Base-by-base conservation (phyloP, 2,888 invertebrate genomes). In the Bimastos eiseni region DNA sequence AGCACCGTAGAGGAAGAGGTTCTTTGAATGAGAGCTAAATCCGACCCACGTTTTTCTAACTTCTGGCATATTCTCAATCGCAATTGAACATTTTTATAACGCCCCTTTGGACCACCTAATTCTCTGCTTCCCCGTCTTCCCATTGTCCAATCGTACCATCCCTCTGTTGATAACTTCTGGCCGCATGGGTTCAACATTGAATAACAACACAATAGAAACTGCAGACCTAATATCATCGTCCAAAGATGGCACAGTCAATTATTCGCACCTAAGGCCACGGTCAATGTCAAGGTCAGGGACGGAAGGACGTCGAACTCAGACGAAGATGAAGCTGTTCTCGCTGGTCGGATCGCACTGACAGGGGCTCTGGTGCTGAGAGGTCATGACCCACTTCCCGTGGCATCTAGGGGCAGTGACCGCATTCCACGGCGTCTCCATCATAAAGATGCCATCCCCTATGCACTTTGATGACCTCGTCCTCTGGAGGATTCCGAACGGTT, bases 371-470 rank as follows among this genome's bases (percentile, higher is more conserved):
- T 90, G 90, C 34, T 34, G 36, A 34, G 49, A 55, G 55, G 90
- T 90, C 92, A 97, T 96, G 88, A 97, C 95, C 98, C 98, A 98
- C 94, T 97, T 97, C 83, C 98, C 98, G 94, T 97, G 97, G 95
- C 98, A 98, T 93, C 97, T 97, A 1, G 97, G 97, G n/a, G 97
- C 97, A 89, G 97, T 97, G 70, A 98, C 96, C 83, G 97, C 97
- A 93, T 97, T 97, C 97, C 97, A 98, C 91, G 97, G 96, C 24
- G 98, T 97, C 92, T 97, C 96, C 91, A 97, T 96, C 0, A 96
- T 96, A 55, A 96, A 96, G 6, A 97, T 97, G 0, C 98, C 98
- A 95, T 98, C 97, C 0, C 98, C 98, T 92, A 97, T 97, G 96
- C 98, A 98, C 89, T 97, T 92, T 89, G 93, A 97, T 92, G 97